Base-by-base conservation (phyloP, 2,797 vertebrate species). In the Melanotaenia parkinsoni region DNA sequence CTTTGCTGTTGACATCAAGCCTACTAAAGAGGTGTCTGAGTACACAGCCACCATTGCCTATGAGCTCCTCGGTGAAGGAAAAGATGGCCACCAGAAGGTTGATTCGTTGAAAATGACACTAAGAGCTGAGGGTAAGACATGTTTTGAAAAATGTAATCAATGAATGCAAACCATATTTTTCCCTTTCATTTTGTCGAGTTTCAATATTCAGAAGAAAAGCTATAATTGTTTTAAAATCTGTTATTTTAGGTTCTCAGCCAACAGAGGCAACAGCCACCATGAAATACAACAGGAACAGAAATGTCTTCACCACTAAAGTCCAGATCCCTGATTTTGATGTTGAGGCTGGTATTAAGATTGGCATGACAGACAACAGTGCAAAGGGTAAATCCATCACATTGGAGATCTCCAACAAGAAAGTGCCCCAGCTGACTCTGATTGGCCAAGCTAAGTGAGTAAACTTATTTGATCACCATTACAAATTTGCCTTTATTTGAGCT, bases 401-500 rank as follows among this genome's bases (percentile, higher is more conserved):
- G 10, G 96, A 98, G 47, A 4, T 98, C 74, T 91, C 94, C 89
- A 96, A 96, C 89, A 95, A 96, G 81, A 96, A 97, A 16, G 83
- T 95, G 77, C 86, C 95, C 26, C 96, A 97, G 90, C 79, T 96
- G 45, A 94, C 95, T 67, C 84, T 99, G 71, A 94, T 81, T 9
- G 94, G 95, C 7, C 95, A 91, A 26, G 76, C 95, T 73, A 96
- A 95, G 98, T 99, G 92, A 91, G 93, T 88, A 63, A 79, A 83
- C 43, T 13, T 78, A 3, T 33, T 77, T 4, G 33, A 73, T 70
- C 24, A 50, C 1, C 10, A 18, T 66, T 70, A 20, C n/a, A 37
- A 30, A 56, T 57, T 1, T 59, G 57, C 62, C 3, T 62, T 26
- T 68, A 13, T 59, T 30, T 22, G 53, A 57, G 28, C 2, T 32